Evolutionary conservation across 2,888 invertebrate species (phyloP), one percentile per base, ranked within the genome.

Genomic region (Torymus tubicola): DNA sequence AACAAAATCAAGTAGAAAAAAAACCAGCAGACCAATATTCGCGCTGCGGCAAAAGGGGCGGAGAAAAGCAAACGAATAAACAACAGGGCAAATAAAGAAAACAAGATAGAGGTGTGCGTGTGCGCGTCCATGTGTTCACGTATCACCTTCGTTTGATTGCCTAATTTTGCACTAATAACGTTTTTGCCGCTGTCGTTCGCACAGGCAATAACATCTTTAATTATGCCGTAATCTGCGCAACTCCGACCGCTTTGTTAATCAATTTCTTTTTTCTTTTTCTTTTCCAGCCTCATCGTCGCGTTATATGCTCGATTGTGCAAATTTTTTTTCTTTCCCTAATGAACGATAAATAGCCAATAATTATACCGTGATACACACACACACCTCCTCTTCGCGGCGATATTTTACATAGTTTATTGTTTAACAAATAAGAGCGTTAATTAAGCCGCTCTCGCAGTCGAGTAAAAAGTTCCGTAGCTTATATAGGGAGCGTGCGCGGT

Each of bases 21-120:
- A 68, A 68, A 68, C n/a, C n/a, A n/a, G n/a, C n/a, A n/a, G n/a
- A n/a, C n/a, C 21, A 21, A 68, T 61, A 13, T 31, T 31, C 31
- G 50, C 18, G 12, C 58, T 18, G 50, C 58, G 69, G 57, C n/a
- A 18, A n/a, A 4, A 13, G 53, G 10, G 58, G 58, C 42, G 53
- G 11, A 14, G 24, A 24, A 2, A 14, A 18, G n/a, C 8, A 5
- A n/a, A n/a, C 8, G 31, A 53, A 57, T 53, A 61, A 78, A 73
- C 67, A 78, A 73, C 67, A 13, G 18, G 55, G 42, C 21, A 13
- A n/a, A 61, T 21, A n/a, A 18, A 69, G 24, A 81, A 81, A 81
- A 81, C 64, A 77, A 81, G 80, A 81, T 81, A 80, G 67, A 81
- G 80, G 64, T 52, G 60, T 70, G 18, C 42, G 52, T 58, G 73